Evolutionary conservation across 2,113 vertebrate genomes (phyloP).

Genomic region (Mesoclemmys tuberculata): DNA sequence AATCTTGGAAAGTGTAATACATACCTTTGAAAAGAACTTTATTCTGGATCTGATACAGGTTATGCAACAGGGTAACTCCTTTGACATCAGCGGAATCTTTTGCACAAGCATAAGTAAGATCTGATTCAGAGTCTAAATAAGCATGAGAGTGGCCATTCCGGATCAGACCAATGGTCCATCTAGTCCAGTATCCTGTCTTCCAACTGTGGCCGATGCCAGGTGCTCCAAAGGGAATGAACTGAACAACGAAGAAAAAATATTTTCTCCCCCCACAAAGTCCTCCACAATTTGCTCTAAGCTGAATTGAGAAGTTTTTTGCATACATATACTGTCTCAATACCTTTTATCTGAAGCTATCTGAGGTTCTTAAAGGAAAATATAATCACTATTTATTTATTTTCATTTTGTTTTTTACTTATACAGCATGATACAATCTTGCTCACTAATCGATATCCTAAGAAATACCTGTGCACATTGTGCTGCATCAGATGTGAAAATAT

Average conservation of each 20-base stretch:
- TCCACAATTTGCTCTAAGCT: not conserved
- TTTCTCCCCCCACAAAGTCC: not conserved
- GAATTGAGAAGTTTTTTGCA: not conserved
- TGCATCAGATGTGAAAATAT: not conserved
- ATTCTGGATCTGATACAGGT: not conserved
- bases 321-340: not conserved
- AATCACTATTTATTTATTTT: not conserved
- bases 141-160: not conserved
- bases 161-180: not conserved
- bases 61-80: not conserved
- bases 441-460: not conserved
- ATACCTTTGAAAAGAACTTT: constrained; percentile 15
- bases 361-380: not conserved
- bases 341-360: not conserved
- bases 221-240: not conserved
- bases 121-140: not conserved
- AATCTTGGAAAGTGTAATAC: not conserved
- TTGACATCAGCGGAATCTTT: not conserved
- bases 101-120: not conserved
- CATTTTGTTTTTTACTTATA: not conserved
- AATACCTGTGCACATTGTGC: not conserved
- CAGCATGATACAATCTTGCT: not conserved
- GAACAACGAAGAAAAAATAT: not conserved
- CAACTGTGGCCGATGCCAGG: not conserved
- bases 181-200: not conserved